Percentiles rank a stretch among this genome's conserved stretches.
These are phyloP conservation scores for Agonopterix heracliana DNA, from an alignment of 2,888 invertebrate species.

Conservation along the genomic window DNA sequence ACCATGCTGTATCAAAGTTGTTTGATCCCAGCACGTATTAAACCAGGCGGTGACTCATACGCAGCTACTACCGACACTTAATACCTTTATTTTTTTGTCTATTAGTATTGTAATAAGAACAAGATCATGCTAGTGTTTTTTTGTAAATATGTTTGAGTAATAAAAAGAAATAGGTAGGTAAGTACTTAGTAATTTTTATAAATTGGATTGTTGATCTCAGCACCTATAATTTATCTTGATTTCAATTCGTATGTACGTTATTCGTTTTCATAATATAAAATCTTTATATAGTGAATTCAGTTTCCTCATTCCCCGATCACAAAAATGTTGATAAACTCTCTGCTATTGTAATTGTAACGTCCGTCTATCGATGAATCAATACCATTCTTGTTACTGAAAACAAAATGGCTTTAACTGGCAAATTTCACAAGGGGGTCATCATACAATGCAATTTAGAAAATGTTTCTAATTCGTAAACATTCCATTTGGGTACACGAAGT, in stretches of 20 bases:
- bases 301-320: too few relatives aligned
- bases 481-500: conserved; percentile 18
- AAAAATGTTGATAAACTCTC: too few relatives aligned
- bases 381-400: not conserved
- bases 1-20: conserved; percentile 34
- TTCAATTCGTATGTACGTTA: too few relatives aligned
- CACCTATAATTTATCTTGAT: too few relatives aligned
- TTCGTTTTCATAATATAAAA: too few relatives aligned
- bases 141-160: too few relatives aligned
- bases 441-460: conserved; percentile 17
- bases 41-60: conserved; percentile 25
- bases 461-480: conserved; percentile 17
- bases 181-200: too few relatives aligned
- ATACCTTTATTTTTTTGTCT: conserved; percentile 5
- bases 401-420: conserved; percentile 3
- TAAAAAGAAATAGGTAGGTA: too few relatives aligned
- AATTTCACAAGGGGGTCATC: conserved; percentile 10
- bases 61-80: not conserved
- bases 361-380: not conserved
- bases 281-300: too few relatives aligned
- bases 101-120: not conserved
- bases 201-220: too few relatives aligned
- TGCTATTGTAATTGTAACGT: not conserved
- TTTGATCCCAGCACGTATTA: conserved; percentile 34
- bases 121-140: too few relatives aligned